Base-by-base conservation (phyloP, 2,113 vertebrate species). In the Hiodon alosoides region DNA sequence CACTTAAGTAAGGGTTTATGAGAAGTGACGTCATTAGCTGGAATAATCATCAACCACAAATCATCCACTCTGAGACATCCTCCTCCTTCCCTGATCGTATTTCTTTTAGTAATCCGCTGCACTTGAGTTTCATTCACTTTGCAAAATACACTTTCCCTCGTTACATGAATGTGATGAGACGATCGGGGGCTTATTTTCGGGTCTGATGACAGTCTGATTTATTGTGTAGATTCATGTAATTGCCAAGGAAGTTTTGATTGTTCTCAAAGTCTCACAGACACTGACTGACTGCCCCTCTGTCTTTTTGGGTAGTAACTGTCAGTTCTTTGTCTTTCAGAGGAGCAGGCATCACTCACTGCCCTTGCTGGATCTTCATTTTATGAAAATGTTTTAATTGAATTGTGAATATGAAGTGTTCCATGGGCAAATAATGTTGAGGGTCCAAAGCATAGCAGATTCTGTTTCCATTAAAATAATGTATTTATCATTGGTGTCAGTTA, bases 51-150 rank as follows among this genome's bases (percentile, higher is more conserved):
- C 50, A 65, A 51, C 48, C 10, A 31, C 57, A 50, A 9, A 3
- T 2, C 7, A 14, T 7, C 50, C 31, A n/a, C 62, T 65, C 2
- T 5, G 48, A 13, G 51, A n/a, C 11, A 47, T 9, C 57, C 58
- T n/a, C 66, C 54, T 9, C 60, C 4, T 4, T 4, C 11, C 17
- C 67, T 53, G 51, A 71, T 71, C 68, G 46, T 59, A 51, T 57
- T 71, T 70, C 68, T 3, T 46, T 4, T 46, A 31, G 50, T 76
- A 48, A 50, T 71, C 31, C 60, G 10, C 5, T 13, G 16, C 50
- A 58, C 68, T 76, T 76, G 60, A 62, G 68, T 76, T 76, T 76
- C 14, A n/a, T 62, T 61, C 10, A 57, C 47, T 64, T 62, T 55
- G 31, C 65, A 64, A 62, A 74, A 67, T 66, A 70, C 54, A 51